These are phyloP conservation scores for Euleptes europaea DNA, from an alignment of 2,113 vertebrate species.

Conservation along the genomic window DNA sequence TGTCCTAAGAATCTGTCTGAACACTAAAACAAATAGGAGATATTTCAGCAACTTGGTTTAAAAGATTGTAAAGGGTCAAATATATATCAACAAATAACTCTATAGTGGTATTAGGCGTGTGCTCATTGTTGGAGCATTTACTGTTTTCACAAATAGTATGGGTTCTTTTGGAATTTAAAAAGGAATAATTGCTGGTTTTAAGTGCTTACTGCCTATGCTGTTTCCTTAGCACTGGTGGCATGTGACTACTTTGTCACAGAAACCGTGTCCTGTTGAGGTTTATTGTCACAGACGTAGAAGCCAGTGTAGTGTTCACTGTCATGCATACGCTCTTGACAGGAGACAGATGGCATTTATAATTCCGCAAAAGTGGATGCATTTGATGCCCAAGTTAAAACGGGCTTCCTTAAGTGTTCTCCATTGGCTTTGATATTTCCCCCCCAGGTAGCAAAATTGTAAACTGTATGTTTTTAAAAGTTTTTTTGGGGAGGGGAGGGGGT, in stretches of 20 bases:
- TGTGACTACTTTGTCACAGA: not conserved
- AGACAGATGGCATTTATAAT: not conserved
- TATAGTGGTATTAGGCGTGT: not conserved
- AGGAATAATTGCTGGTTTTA: not conserved
- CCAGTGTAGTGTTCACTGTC: not conserved
- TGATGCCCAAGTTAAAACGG: not conserved
- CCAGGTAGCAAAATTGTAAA: not conserved
- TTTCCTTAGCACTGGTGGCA: not conserved
- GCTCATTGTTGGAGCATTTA: too few species aligned
- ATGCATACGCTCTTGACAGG: too few species aligned
- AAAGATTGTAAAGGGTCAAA: not conserved
- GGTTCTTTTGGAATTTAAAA: not conserved
- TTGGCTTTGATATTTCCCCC: not conserved
- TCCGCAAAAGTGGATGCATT: not conserved
- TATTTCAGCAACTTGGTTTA: not conserved
- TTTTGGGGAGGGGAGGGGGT: too few species aligned
- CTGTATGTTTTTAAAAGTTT: slow-evolving; percentile 10
- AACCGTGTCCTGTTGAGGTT: not conserved
- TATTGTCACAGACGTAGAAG: not conserved
- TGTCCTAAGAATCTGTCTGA: too few species aligned
- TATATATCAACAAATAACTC: not conserved
- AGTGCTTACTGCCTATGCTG: not conserved
- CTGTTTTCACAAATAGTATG: not conserved
- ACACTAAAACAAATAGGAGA: too few species aligned
- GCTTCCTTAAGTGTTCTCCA: not conserved